Base-by-base conservation (phyloP, 2,113 vertebrate genomes). In the Thamnaconus septentrionalis region DNA sequence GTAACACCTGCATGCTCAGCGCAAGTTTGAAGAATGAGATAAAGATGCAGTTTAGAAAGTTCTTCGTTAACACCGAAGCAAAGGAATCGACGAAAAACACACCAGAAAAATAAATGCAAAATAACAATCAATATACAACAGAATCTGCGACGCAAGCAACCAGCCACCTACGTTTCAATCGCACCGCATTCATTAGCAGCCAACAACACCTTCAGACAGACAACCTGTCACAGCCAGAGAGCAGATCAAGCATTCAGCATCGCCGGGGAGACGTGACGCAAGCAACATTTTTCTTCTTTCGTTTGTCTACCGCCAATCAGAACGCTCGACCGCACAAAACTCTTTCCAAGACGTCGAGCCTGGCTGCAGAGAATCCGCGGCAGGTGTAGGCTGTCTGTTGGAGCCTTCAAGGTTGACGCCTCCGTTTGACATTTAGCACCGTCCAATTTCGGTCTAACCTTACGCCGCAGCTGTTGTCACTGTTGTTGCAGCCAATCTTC, bases 301-400 rank as follows among this genome's bases (percentile, higher is more conserved):
- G 51, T 84, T 82, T 69, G 72, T 77, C 76, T 43, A 31, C 60
- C 76, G 39, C 61, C 63, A 77, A 88, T 87, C 75, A 73, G 57
- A 69, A 76, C 41, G 53, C 80, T 81, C 77, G 71, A 87, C 80
- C 57, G 61, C 5, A 0, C n/a, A n/a, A n/a, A n/a, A n/a, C 18
- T 31, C 80, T 84, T 89, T 86, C 72, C 70, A 56, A 87, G 89
- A 90, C 91, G 87, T 90, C 89, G 89, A 41, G 61, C 53, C 66
- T 65, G 53, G 78, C 66, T 66, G 80, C 72, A 69, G 71, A 31
- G 18, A 31, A 31, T 31, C 62, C n/a, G 56, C 42, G 79, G 78
- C 67, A 71, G 59, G 77, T 60, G 42, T 74, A 43, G 41, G 8
- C 53, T 57, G 66, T 62, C 57, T 45, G 59, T 3, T 40, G 49